These are phyloP conservation scores for Eira barbara DNA, from an alignment of 2,113 vertebrate genomes.

Conservation along the genomic window DNA sequence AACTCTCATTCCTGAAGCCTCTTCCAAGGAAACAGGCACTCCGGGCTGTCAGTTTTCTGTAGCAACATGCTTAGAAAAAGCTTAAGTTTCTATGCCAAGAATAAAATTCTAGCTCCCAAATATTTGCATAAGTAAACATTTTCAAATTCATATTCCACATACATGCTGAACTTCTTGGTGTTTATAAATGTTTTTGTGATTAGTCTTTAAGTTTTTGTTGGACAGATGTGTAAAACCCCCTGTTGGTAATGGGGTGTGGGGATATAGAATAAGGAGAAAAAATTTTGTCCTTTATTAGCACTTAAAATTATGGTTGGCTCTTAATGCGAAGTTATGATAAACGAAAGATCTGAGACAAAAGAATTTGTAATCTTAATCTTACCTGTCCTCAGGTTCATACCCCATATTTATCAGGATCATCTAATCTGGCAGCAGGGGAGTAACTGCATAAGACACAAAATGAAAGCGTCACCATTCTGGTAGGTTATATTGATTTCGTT, in stretches of 20 bases:
- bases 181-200: conserved; percentile 15
- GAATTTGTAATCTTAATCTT: conserved; percentile 3
- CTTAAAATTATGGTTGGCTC: neutral
- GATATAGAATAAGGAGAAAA: neutral
- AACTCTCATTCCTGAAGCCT: neutral
- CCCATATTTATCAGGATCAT: neutral
- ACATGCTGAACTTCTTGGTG: neutral
- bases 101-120: neutral
- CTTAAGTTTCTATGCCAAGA: neutral
- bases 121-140: conserved; percentile 57
- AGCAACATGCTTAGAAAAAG: neutral
- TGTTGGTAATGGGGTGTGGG: neutral
- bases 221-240: neutral
- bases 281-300: neutral
- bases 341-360: neutral
- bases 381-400: neutral
- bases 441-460: neutral
- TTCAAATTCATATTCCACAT: neutral
- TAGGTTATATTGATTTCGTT: neutral
- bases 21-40: neutral
- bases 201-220: conserved; percentile 23
- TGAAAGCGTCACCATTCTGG: neutral
- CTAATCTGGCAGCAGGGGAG: neutral
- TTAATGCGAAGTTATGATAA: neutral
- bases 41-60: neutral